phyloP scores from a whole-genome alignment of 2,888 invertebrate genomes.

The Euplexia lucipara region DNA sequence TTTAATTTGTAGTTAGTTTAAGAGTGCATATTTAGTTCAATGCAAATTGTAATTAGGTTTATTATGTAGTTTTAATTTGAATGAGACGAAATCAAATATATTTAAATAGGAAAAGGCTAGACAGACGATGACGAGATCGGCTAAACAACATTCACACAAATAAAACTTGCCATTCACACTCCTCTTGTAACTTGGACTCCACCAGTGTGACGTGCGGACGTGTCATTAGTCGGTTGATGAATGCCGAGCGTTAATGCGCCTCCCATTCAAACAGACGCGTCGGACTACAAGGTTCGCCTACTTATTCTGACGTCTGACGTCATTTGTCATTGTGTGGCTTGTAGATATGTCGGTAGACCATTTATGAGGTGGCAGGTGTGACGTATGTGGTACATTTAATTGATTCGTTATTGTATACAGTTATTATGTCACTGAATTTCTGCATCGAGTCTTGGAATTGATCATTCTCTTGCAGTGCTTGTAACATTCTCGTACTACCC shows the following conservation, averaged over 20 bases:
- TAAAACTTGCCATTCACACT: background rate
- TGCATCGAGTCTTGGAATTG: background rate
- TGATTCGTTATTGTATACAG: constrained; percentile 26
- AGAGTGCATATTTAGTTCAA: no score
- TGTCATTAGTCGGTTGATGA: constrained; percentile 90
- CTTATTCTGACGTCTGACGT: constrained; percentile 79
- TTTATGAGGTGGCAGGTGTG: constrained; percentile 41
- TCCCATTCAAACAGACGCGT: constrained; percentile 87
- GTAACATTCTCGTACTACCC: no score
- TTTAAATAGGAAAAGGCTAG: no score
- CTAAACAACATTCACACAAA: background rate
- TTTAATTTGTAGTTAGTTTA: no score
- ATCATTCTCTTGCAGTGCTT: background rate
- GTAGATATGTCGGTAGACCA: constrained; percentile 40
- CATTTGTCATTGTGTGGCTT: constrained; percentile 66
- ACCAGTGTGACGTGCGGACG: constrained; percentile 87
- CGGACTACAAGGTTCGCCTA: constrained; percentile 75
- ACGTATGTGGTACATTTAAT: constrained; percentile 32
- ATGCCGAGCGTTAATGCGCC: constrained; percentile 88
- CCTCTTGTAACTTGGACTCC: constrained; percentile 21
- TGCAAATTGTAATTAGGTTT: no score
- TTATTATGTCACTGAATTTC: constrained; percentile 12
- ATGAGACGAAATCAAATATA: no score
- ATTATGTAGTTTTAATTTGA: no score
- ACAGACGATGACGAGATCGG: no score